Conservation (phyloP, 2,797 vertebrate genomes). For the Protonibea diacanthus region DNA sequence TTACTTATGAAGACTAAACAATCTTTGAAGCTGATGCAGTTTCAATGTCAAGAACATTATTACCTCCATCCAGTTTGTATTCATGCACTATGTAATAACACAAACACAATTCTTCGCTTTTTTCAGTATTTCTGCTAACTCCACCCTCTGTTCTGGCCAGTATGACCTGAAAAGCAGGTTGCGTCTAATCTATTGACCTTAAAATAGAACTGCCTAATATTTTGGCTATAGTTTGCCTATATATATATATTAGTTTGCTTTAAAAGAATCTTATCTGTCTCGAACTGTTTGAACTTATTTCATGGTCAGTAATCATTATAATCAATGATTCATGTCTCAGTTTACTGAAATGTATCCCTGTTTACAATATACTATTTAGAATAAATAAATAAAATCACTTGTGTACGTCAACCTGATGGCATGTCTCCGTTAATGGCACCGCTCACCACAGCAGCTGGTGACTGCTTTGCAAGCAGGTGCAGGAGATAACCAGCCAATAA, state of each 20-base stretch:
- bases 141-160: neutral
- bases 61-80: neutral
- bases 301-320: neutral
- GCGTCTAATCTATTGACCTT: neutral
- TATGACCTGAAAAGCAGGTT: neutral
- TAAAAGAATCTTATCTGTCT: neutral
- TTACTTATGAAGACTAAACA: neutral
- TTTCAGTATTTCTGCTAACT: neutral
- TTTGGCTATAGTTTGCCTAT: too few species aligned
- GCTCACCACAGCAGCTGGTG: conserved; percentile 67
- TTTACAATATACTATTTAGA: neutral
- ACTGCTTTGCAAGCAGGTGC: conserved; percentile 72
- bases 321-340: neutral
- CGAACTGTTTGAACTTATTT: conserved; percentile 13
- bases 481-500: conserved; percentile 62
- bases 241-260: neutral
- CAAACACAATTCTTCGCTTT: neutral
- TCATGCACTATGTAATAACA: neutral
- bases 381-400: neutral
- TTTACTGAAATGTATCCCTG: neutral
- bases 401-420: conserved; percentile 23
- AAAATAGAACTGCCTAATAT: neutral
- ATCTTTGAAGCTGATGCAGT: neutral
- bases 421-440: conserved; percentile 29
- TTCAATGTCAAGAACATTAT: neutral